Percentiles rank a stretch among this genome's conserved stretches.
phyloP scores from a whole-genome alignment of 2,888 invertebrate genomes.

The Panopea generosa region DNA sequence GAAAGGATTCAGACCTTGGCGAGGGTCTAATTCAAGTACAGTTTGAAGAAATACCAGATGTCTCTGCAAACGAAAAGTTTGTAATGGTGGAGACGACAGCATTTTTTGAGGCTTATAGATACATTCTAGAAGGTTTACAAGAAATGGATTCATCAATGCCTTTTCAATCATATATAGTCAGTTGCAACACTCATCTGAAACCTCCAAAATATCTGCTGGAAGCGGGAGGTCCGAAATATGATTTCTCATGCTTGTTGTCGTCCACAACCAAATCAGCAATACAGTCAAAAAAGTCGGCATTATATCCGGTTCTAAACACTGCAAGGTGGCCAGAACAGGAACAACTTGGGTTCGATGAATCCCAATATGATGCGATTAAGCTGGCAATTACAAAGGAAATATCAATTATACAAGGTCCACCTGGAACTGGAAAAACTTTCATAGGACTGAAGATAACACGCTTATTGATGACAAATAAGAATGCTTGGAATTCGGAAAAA shows the following conservation, averaged over 20 bases:
- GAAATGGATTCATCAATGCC: conserved; percentile 85
- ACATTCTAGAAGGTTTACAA: conserved; percentile 90
- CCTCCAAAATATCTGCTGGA: conserved; percentile 67
- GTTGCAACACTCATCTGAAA: conserved; percentile 65
- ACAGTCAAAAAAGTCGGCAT: neutral
- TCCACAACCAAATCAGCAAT: neutral
- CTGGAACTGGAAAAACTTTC: conserved; percentile 95
- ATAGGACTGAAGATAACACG: conserved; percentile 91
- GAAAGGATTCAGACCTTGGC: conserved; percentile 69
- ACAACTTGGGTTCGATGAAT: conserved; percentile 60
- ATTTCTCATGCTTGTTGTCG: conserved; percentile 37
- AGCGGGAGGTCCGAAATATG: conserved; percentile 40
- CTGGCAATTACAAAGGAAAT: conserved; percentile 81
- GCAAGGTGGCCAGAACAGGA: conserved; percentile 62
- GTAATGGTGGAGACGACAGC: conserved; percentile 92
- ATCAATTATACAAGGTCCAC: conserved; percentile 88
- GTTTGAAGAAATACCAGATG: conserved; percentile 63
- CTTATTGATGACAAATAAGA: conserved; percentile 88
- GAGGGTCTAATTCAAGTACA: conserved; percentile 74
- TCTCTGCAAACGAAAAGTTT: conserved; percentile 62
- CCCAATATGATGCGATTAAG: conserved; percentile 79
- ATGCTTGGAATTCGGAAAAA: conserved; percentile 80
- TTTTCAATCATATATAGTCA: conserved; percentile 71
- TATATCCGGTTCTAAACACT: conserved; percentile 50
- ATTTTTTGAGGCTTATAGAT: conserved; percentile 93